Conservation (phyloP, 2,113 vertebrate species). For the Odocoileus hemionus region DNA sequence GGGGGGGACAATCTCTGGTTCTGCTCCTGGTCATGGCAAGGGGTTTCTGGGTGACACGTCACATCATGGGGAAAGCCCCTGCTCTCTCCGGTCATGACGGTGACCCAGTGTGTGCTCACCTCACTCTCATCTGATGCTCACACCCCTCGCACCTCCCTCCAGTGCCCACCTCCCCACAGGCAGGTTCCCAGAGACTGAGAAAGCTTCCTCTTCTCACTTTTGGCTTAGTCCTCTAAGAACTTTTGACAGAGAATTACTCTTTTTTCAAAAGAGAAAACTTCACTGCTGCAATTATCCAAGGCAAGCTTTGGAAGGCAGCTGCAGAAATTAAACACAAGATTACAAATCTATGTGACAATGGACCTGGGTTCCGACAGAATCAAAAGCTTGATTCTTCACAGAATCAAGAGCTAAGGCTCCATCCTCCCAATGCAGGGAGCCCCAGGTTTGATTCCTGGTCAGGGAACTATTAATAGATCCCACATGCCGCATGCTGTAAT, state of each 20-base stretch:
- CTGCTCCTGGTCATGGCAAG: background rate
- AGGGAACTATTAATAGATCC: background rate
- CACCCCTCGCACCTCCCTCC: background rate
- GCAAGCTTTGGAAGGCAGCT: background rate
- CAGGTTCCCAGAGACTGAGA: background rate
- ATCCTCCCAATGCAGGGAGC: background rate
- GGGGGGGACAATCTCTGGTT: background rate
- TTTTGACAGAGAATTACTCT: background rate
- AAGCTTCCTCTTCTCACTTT: background rate
- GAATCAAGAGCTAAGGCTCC: background rate
- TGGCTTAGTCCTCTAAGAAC: background rate
- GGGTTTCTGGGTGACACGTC: background rate
- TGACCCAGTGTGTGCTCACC: background rate
- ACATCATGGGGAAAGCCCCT: background rate
- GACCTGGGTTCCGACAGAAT: background rate
- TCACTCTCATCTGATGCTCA: background rate
- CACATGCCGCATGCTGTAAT: rapidly evolving
- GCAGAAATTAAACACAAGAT: background rate
- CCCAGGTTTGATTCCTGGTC: background rate
- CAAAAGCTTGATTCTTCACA: background rate
- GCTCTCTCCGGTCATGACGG: background rate
- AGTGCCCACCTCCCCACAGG: background rate
- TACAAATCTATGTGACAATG: background rate
- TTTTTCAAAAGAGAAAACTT: background rate
- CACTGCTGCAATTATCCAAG: background rate